phyloP scores from a whole-genome alignment of 2,797 vertebrate species.

The Melanotaenia trifasciata region DNA sequence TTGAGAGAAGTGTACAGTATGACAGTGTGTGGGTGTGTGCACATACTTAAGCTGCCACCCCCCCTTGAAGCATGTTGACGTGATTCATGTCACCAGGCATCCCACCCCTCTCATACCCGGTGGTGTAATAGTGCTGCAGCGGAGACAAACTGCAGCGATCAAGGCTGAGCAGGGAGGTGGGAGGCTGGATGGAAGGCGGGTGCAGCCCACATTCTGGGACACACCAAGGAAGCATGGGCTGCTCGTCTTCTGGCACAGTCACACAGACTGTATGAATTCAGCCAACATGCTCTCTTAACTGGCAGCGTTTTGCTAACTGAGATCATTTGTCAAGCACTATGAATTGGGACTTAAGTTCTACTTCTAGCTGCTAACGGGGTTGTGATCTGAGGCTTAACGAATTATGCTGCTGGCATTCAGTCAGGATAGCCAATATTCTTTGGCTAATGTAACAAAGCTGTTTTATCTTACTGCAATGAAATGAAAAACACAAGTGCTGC shows the following conservation, averaged over 20 bases:
- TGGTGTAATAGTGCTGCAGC: conserved; percentile 44
- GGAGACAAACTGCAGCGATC: conserved; percentile 71
- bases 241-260: conserved; percentile 63
- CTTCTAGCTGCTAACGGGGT: conserved; percentile 39
- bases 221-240: conserved; percentile 48
- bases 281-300: conserved; percentile 29
- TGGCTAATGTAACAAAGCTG: background rate
- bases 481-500: conserved; percentile 7
- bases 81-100: conserved; percentile 73
- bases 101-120: conserved; percentile 47
- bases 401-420: conserved; percentile 8
- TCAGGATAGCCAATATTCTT: conserved; percentile 5
- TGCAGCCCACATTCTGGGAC: conserved; percentile 59
- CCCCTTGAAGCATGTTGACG: conserved; percentile 66
- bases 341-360: conserved; percentile 22
- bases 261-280: conserved; percentile 49
- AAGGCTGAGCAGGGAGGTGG: conserved; percentile 64
- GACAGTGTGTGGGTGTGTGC: conserved; percentile 44
- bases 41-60: conserved; percentile 38
- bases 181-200: conserved; percentile 47
- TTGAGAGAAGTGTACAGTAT: conserved; percentile 56
- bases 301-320: conserved; percentile 38
- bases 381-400: conserved; percentile 32
- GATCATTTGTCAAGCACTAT: conserved; percentile 43
- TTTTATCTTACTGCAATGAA: background rate